Conservation (phyloP, 2,797 vertebrate genomes). For the Leptoclinus maculatus region DNA sequence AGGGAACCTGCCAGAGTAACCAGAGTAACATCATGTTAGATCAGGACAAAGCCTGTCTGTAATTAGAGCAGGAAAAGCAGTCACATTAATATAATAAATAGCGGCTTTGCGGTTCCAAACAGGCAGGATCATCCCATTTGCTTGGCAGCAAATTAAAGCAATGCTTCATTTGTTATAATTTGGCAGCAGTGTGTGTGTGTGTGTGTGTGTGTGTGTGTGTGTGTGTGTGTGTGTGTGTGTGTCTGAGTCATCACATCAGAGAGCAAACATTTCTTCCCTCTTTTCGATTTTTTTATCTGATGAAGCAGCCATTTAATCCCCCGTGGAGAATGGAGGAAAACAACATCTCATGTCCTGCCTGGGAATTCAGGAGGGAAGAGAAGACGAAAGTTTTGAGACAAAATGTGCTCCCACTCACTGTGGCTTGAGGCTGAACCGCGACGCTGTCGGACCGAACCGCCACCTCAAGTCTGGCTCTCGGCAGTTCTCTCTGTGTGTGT, state of each 20-base stretch:
- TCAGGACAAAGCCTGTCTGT: not conserved
- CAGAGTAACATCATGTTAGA: not conserved
- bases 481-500: not conserved
- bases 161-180: conserved; percentile 17
- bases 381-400: conserved; percentile 16
- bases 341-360: conserved; percentile 46
- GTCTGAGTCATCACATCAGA: conserved; percentile 51
- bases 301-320: conserved; percentile 38
- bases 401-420: conserved; percentile 44
- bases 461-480: conserved; percentile 39
- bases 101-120: conserved; percentile 20
- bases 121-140: conserved; percentile 29
- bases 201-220: too few species aligned
- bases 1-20: conserved; percentile 10
- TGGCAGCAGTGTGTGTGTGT: conserved; percentile 32
- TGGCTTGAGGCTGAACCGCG: conserved; percentile 26
- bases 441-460: not conserved
- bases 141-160: conserved; percentile 41
- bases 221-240: not conserved
- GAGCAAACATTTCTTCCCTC: conserved; percentile 25
- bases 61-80: conserved; percentile 30
- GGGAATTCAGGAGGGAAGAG: conserved; percentile 35
- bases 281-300: conserved; percentile 28
- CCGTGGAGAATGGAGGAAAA: conserved; percentile 2
- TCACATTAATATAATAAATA: conserved; percentile 41